These are phyloP conservation scores for Porphyrio hochstetteri DNA, from an alignment of 2,113 vertebrate genomes.

Conservation along the genomic window DNA sequence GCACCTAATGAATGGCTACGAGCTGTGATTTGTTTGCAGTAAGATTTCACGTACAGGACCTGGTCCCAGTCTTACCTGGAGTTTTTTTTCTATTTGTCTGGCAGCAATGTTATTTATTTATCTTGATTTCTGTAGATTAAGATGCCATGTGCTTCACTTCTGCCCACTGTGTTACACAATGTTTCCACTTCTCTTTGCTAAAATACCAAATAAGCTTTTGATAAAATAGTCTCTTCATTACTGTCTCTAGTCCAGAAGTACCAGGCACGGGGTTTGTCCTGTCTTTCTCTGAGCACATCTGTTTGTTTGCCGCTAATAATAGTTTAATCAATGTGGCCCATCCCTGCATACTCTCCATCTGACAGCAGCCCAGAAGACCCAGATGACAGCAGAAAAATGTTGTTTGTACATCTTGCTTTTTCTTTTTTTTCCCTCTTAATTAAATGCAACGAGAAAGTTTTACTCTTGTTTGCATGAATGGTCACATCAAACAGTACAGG, in stretches of 20 bases:
- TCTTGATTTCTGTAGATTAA: background rate
- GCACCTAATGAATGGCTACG: background rate
- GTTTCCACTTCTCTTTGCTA: background rate
- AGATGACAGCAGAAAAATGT: background rate
- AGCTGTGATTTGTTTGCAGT: background rate
- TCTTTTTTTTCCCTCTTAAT: background rate
- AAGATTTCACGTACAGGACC: background rate
- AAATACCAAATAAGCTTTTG: background rate
- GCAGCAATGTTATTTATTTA: background rate
- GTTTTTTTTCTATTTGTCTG: background rate
- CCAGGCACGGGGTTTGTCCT: background rate
- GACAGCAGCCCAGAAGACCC: background rate
- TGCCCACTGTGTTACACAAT: background rate
- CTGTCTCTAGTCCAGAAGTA: background rate
- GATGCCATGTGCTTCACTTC: background rate
- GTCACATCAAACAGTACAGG: conserved; percentile 49
- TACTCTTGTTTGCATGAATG: conserved; percentile 64
- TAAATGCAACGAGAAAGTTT: conserved; percentile 47
- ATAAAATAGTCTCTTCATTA: background rate
- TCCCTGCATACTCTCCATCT: background rate
- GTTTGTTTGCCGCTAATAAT: conserved; percentile 37
- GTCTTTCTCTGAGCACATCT: background rate
- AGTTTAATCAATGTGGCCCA: conserved; percentile 47
- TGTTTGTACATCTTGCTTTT: background rate
- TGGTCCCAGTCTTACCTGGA: background rate